Evolutionary conservation across 2,113 vertebrate genomes (phyloP).

Genomic region (Maccullochella peelii): DNA sequence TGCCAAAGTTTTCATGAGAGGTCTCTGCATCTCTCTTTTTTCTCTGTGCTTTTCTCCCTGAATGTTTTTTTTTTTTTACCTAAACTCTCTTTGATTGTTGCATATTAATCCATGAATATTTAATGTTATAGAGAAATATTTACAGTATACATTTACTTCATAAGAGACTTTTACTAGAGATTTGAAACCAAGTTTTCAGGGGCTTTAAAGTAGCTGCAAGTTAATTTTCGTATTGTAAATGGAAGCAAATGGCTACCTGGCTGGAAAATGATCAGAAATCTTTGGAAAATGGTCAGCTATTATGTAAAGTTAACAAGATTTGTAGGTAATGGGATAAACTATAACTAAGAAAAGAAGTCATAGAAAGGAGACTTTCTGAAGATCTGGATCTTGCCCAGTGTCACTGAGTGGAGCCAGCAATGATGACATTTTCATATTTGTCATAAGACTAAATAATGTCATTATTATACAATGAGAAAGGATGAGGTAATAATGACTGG

Average conservation of each 20-base stretch:
- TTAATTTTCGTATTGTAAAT: neutral
- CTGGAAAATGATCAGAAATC: neutral
- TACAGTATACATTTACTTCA: neutral
- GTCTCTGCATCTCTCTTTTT: neutral
- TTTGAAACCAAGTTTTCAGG: neutral
- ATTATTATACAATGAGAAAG: neutral
- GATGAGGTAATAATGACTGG: conserved; percentile 23
- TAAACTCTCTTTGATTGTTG: neutral
- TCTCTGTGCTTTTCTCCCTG: neutral
- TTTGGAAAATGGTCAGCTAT: neutral
- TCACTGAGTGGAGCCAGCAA: neutral
- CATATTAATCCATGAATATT: neutral
- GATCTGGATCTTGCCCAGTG: neutral
- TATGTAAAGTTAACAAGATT: neutral
- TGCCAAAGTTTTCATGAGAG: neutral
- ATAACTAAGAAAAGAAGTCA: neutral
- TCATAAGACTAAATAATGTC: neutral
- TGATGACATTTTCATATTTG: conserved; percentile 8
- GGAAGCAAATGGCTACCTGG: neutral
- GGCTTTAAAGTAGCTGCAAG: neutral
- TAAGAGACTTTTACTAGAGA: neutral
- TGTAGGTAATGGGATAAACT: neutral
- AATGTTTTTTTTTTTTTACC: neutral
- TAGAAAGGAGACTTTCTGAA: neutral
- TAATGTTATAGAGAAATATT: neutral